Evolutionary conservation across 2,113 vertebrate species (phyloP).

Genomic region (Aphelocoma coerulescens): DNA sequence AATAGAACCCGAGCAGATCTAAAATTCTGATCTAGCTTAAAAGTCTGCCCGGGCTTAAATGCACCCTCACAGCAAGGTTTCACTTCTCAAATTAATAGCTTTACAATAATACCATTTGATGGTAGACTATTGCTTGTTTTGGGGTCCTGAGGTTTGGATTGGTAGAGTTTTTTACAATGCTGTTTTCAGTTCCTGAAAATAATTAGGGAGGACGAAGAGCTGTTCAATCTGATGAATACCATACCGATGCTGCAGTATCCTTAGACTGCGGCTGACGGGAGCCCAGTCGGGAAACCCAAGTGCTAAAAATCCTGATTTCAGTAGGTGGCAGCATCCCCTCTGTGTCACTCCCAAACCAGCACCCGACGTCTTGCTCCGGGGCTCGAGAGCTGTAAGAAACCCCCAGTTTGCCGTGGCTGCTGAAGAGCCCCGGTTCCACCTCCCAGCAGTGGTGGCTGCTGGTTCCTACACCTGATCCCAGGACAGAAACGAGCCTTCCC

Average conservation of each 20-base stretch:
- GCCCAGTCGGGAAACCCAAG: background rate
- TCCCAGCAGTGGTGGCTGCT: background rate
- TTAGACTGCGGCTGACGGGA: background rate
- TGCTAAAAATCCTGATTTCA: constrained; percentile 28
- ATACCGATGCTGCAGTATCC: background rate
- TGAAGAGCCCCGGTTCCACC: background rate
- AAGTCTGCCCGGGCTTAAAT: background rate
- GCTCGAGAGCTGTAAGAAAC: background rate
- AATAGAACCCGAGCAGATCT: background rate
- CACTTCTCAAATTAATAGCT: background rate
- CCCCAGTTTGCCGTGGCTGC: accelerated
- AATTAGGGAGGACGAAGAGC: background rate
- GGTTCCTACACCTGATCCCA: background rate
- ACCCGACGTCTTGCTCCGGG: background rate
- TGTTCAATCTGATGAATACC: background rate
- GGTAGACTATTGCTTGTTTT: background rate
- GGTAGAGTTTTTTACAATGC: background rate
- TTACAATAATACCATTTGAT: background rate
- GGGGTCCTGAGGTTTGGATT: background rate
- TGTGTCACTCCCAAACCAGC: background rate
- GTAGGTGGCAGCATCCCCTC: constrained; percentile 62
- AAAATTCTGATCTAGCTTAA: background rate
- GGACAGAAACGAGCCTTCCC: background rate
- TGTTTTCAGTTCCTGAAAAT: background rate
- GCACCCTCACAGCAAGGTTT: background rate